Evolutionary conservation across 2,797 vertebrate genomes (phyloP).

Genomic region (Chrosomus eos): DNA sequence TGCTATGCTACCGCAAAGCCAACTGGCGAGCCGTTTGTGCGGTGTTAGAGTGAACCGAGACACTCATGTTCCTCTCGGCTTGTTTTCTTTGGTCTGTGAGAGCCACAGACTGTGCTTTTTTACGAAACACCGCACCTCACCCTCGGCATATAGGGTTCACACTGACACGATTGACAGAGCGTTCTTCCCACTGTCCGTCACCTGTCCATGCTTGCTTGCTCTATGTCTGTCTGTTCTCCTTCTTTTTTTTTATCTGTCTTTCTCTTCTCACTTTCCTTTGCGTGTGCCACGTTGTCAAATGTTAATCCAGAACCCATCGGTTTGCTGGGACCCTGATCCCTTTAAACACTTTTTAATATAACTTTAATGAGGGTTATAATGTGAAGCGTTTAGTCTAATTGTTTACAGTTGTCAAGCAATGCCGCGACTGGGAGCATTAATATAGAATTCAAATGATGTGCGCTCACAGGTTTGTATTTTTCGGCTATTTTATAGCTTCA

Average conservation of each 20-base stretch:
- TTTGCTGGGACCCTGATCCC: conserved; percentile 50
- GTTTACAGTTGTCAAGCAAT: not conserved
- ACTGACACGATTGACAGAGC: conserved; percentile 43
- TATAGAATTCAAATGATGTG: conserved; percentile 6
- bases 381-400: not conserved
- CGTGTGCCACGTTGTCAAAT: conserved; percentile 49
- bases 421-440: not conserved
- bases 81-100: conserved; percentile 50
- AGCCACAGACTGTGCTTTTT: conserved; percentile 48
- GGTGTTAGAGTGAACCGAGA: conserved; percentile 19
- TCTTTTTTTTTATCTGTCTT: conserved; percentile 36
- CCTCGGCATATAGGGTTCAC: conserved; percentile 43
- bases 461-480: not conserved
- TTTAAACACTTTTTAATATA: not conserved
- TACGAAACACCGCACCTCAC: conserved; percentile 47
- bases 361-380: not conserved
- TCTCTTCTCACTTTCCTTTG: conserved; percentile 43
- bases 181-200: conserved; percentile 3
- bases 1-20: conserved; percentile 48
- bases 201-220: conserved; percentile 2
- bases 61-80: conserved; percentile 49
- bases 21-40: conserved; percentile 22
- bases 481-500: not conserved
- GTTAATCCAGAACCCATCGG: conserved; percentile 47
- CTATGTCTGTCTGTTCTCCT: conserved; percentile 15